A percentile compares a stretch with the other conserved stretches of the same genome.
Conservation (phyloP, 2,888 invertebrate species). For the Eledona agricola region DNA sequence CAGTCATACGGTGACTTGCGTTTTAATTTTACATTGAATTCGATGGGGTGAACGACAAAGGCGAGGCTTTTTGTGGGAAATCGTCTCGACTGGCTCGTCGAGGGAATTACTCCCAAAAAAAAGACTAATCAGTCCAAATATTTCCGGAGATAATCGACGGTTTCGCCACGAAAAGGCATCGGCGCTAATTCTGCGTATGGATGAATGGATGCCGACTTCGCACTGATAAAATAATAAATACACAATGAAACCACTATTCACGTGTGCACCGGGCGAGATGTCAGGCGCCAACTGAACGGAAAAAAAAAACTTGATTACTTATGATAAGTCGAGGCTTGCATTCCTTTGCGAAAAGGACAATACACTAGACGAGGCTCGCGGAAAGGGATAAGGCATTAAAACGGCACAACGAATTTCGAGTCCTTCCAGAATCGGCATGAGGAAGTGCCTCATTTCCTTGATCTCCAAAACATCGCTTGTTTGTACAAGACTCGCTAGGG, state of each 20-base stretch:
- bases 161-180: neutral
- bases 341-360: too few relatives aligned
- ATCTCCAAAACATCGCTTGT: too few relatives aligned
- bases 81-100: conserved; percentile 1
- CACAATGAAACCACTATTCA: conserved; percentile 19
- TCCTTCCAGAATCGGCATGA: too few relatives aligned
- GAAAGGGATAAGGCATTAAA: too few relatives aligned
- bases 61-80: conserved; percentile 5
- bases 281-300: too few relatives aligned
- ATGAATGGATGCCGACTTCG: conserved; percentile 11
- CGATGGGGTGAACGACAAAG: conserved; percentile 16
- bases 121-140: conserved; percentile 1
- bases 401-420: too few relatives aligned
- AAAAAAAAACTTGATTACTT: too few relatives aligned
- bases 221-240: conserved; percentile 25
- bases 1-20: conserved; percentile 25
- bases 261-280: conserved; percentile 18
- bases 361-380: too few relatives aligned
- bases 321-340: too few relatives aligned
- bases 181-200: neutral
- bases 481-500: too few relatives aligned
- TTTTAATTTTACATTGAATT: conserved; percentile 20
- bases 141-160: conserved; percentile 1
- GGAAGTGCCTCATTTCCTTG: too few relatives aligned
- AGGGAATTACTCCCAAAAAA: conserved; percentile 3